These are phyloP conservation scores for Megastigmus dorsalis DNA, from an alignment of 2,888 invertebrate genomes.

Conservation along the genomic window DNA sequence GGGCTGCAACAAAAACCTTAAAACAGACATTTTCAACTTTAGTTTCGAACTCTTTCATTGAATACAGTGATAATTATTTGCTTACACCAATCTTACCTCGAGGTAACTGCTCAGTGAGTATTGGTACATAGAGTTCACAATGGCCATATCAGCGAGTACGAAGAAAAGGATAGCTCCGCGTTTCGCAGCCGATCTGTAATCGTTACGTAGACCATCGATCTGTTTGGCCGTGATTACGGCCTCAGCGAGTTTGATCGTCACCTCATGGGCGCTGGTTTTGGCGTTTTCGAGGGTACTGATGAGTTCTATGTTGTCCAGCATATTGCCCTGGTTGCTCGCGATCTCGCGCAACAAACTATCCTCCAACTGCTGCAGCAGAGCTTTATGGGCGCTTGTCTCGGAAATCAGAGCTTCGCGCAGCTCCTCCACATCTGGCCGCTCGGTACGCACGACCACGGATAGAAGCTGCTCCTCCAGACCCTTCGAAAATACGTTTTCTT, in stretches of 20 bases:
- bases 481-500: constrained; percentile 61
- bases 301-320: constrained; percentile 93
- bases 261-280: constrained; percentile 90
- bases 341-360: constrained; percentile 89
- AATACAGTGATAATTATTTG: no score
- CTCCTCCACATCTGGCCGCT: constrained; percentile 91
- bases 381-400: constrained; percentile 91
- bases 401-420: constrained; percentile 88
- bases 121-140: constrained; percentile 93
- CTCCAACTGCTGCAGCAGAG: constrained; percentile 87
- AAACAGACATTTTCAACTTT: background rate
- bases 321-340: constrained; percentile 91
- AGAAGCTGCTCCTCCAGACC: constrained; percentile 93
- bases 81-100: constrained; percentile 81
- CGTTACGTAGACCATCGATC: constrained; percentile 88
- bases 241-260: constrained; percentile 83
- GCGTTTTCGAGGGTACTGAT: constrained; percentile 91
- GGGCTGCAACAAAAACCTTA: constrained; percentile 86
- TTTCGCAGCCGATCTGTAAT: constrained; percentile 89
- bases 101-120: constrained; percentile 91
- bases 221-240: constrained; percentile 86
- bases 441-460: constrained; percentile 91
- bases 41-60: no score
- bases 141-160: constrained; percentile 91
- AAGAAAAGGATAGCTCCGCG: constrained; percentile 94